These are phyloP conservation scores for Anoplius nigerrimus DNA, from an alignment of 2,888 invertebrate genomes.

Conservation along the genomic window DNA sequence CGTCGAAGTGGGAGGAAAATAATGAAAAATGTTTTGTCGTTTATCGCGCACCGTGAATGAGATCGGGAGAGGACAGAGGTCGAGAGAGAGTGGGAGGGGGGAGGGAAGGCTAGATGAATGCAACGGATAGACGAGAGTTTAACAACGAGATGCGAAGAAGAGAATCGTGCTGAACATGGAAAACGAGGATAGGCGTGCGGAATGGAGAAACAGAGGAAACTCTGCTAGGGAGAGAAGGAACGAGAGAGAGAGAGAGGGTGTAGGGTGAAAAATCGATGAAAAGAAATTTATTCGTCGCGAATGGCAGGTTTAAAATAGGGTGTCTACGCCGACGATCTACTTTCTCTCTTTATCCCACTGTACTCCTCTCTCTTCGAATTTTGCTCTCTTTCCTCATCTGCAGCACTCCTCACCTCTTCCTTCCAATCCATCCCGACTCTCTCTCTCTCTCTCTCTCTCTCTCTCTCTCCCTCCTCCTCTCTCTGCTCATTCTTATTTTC, in stretches of 20 bases:
- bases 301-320: slow-evolving; percentile 39
- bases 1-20: background rate
- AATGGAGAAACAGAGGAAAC: background rate
- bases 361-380: background rate
- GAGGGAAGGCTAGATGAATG: background rate
- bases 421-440: no score
- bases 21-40: slow-evolving; percentile 6
- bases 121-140: background rate
- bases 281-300: slow-evolving; percentile 46
- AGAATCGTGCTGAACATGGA: background rate
- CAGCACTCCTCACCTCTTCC: no score
- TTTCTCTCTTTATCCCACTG: background rate
- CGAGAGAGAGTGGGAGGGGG: slow-evolving; percentile 1
- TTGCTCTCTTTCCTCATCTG: background rate
- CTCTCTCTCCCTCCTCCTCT: background rate
- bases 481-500: background rate
- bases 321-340: slow-evolving; percentile 32
- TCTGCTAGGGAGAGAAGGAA: slow-evolving; percentile 1
- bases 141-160: background rate
- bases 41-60: background rate
- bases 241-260: slow-evolving; percentile 9
- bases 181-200: slow-evolving; percentile 1
- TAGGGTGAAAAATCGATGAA: slow-evolving; percentile 35
- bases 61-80: background rate
- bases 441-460: background rate